Evolutionary conservation across 2,113 vertebrate genomes (phyloP).

Genomic region (Tetrao urogallus): DNA sequence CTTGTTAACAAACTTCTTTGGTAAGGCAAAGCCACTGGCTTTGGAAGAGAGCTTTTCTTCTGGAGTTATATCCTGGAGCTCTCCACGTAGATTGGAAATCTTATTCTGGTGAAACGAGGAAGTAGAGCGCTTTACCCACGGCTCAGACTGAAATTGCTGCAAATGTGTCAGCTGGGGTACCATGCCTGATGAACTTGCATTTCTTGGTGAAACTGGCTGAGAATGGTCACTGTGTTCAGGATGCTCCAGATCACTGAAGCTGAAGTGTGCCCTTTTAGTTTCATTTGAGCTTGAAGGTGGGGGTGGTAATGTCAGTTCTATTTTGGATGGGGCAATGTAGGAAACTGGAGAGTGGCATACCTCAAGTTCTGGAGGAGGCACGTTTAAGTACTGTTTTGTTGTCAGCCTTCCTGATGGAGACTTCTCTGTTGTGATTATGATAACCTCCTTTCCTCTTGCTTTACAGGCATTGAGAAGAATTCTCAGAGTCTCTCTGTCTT

Average conservation of each 20-base stretch:
- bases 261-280: slow-evolving; percentile 67
- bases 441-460: slow-evolving; percentile 90
- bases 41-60: slow-evolving; percentile 80
- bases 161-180: slow-evolving; percentile 74
- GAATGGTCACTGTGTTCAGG: slow-evolving; percentile 16
- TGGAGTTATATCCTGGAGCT: slow-evolving; percentile 77
- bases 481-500: slow-evolving; percentile 84
- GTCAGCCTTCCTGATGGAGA: slow-evolving; percentile 83
- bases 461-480: slow-evolving; percentile 88
- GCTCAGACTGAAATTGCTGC: slow-evolving; percentile 76
- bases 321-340: slow-evolving; percentile 78
- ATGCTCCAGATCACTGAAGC: slow-evolving; percentile 71
- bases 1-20: slow-evolving; percentile 74
- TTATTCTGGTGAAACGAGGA: slow-evolving; percentile 81
- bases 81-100: slow-evolving; percentile 80
- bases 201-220: slow-evolving; percentile 75
- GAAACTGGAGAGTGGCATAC: slow-evolving; percentile 41
- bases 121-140: slow-evolving; percentile 79
- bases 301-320: slow-evolving; percentile 73
- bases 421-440: slow-evolving; percentile 90
- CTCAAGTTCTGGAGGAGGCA: slow-evolving; percentile 82
- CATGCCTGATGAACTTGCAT: slow-evolving; percentile 27
- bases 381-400: slow-evolving; percentile 87
- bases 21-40: slow-evolving; percentile 61
- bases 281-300: slow-evolving; percentile 62